phyloP scores from a whole-genome alignment of 2,797 vertebrate species.

The Mallotus villosus region DNA sequence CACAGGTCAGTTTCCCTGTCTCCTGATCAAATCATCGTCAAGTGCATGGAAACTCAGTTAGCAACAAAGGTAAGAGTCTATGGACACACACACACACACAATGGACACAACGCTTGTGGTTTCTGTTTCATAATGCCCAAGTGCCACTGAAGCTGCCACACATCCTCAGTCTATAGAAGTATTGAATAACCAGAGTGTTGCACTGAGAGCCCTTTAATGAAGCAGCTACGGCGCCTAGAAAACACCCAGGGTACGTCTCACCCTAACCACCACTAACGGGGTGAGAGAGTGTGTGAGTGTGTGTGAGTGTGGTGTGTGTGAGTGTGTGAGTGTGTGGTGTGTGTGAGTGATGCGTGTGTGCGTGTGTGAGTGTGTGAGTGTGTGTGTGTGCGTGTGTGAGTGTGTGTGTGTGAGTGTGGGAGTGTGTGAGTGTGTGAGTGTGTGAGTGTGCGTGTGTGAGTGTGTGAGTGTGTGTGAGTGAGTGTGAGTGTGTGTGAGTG shows the following conservation, averaged over 20 bases:
- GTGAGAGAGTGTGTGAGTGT: no score
- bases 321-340: no score
- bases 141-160: neutral
- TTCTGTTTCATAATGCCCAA: neutral
- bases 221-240: neutral
- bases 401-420: no score
- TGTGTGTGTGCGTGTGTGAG: no score
- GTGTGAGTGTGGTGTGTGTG: no score
- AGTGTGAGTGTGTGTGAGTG: no score
- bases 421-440: no score
- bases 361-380: no score
- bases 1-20: neutral
- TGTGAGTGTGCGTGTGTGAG: no score
- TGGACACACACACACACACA: neutral
- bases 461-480: no score
- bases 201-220: neutral
- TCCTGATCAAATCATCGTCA: constrained; percentile 11
- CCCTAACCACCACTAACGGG: no score
- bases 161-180: neutral
- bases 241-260: neutral
- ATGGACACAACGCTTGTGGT: neutral
- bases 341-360: no score
- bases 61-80: neutral
- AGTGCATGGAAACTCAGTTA: constrained; percentile 2
- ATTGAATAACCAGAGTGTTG: neutral